A percentile compares a stretch with the other conserved stretches of the same genome.
Conservation (phyloP, 2,113 vertebrate species). For the Plestiodon gilberti region DNA sequence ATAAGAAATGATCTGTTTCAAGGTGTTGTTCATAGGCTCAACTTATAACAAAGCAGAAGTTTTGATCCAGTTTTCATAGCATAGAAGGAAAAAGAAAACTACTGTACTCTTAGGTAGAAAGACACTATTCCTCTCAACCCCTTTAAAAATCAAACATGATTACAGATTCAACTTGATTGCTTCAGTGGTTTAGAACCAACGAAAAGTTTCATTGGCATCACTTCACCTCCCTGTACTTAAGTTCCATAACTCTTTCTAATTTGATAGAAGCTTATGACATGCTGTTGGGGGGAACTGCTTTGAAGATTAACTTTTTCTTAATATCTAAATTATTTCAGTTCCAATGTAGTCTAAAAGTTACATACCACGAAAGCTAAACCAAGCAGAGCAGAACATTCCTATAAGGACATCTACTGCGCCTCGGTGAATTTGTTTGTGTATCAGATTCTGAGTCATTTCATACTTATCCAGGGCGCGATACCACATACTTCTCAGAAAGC, state of each 20-base stretch:
- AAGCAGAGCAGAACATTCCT: conserved; percentile 63
- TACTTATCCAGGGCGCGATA: conserved; percentile 43
- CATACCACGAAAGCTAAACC: conserved; percentile 42
- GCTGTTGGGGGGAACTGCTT: conserved; percentile 30
- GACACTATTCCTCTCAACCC: not conserved
- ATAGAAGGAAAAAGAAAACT: conserved; percentile 19
- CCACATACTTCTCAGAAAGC: conserved; percentile 41
- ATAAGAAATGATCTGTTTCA: not conserved
- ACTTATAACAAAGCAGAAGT: conserved; percentile 2
- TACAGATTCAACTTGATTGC: conserved; percentile 20
- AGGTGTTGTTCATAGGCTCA: not conserved
- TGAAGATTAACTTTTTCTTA: conserved; percentile 44
- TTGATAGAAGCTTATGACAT: conserved; percentile 53
- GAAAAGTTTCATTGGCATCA: conserved; percentile 48
- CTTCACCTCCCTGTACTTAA: conserved; percentile 1
- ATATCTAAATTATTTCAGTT: conserved; percentile 61
- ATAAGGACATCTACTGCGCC: conserved; percentile 44
- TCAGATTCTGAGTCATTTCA: conserved; percentile 59
- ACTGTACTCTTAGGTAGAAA: not conserved
- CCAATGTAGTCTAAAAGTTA: conserved; percentile 48
- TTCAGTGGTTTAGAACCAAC: conserved; percentile 21
- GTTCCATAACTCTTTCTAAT: conserved; percentile 39
- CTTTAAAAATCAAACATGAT: not conserved
- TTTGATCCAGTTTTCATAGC: not conserved
- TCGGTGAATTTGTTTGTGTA: conserved; percentile 65